A percentile compares a stretch with the other conserved stretches of the same genome.
phyloP scores from a whole-genome alignment of 2,888 invertebrate genomes.

The Siphlonurus alternatus region DNA sequence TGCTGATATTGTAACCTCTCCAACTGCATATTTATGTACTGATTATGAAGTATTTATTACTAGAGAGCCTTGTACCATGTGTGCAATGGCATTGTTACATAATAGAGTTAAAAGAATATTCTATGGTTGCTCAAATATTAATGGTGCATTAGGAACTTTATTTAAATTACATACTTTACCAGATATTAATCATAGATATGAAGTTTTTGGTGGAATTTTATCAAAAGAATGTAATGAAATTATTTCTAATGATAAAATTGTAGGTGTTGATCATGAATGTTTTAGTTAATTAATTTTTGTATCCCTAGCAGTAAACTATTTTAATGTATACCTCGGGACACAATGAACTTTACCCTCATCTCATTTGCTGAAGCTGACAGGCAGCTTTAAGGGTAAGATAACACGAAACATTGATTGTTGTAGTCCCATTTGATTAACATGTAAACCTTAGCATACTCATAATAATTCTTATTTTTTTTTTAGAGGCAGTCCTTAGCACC shows the following conservation, averaged over 20 bases:
- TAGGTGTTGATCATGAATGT: background rate
- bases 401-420: too few species aligned
- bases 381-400: too few species aligned
- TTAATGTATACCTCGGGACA: too few species aligned
- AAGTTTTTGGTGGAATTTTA: conserved; percentile 56
- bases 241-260: background rate
- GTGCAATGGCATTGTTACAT: conserved; percentile 88
- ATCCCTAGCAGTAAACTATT: too few species aligned
- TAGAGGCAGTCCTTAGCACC: too few species aligned
- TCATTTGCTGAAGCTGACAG: too few species aligned
- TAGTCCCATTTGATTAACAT: too few species aligned
- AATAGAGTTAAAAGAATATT: conserved; percentile 72
- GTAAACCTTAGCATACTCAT: too few species aligned
- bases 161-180: conserved; percentile 60
- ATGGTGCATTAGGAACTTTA: conserved; percentile 54
- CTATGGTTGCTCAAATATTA: conserved; percentile 38
- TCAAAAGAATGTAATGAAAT: conserved; percentile 24
- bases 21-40: conserved; percentile 54
- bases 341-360: too few species aligned
- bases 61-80: conserved; percentile 85
- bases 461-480: too few species aligned
- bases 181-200: conserved; percentile 80
- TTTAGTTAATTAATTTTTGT: background rate
- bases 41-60: conserved; percentile 70
- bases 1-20: background rate